A percentile compares a stretch with the other conserved stretches of the same genome.
phyloP scores from a whole-genome alignment of 30 jellyfish, hydroid and myxozoan genomes.

The Phacellophora camtschatica region DNA sequence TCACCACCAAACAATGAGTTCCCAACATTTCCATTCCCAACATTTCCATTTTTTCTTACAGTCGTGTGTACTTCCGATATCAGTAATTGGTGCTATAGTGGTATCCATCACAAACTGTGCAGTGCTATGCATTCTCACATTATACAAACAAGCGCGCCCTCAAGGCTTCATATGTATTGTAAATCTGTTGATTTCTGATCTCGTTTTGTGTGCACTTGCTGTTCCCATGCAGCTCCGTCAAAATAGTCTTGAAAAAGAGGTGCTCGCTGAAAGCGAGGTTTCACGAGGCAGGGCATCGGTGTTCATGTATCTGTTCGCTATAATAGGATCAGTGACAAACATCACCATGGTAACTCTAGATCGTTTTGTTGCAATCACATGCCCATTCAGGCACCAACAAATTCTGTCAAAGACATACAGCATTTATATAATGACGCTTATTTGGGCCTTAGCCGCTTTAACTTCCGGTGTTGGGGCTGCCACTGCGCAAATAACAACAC shows the following conservation, averaged over 20 bases:
- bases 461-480: background rate
- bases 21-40: too few species aligned
- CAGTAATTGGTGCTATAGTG: background rate
- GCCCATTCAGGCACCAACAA: constrained; percentile 25
- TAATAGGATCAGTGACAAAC: background rate
- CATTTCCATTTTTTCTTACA: too few species aligned
- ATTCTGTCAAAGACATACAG: background rate
- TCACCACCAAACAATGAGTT: too few species aligned
- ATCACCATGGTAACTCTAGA: constrained; percentile 28
- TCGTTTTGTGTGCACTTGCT: background rate
- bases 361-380: constrained; percentile 28
- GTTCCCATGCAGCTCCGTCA: constrained; percentile 1
- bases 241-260: background rate
- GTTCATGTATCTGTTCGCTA: constrained; percentile 12
- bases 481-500: background rate
- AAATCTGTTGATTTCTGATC: constrained; percentile 7
- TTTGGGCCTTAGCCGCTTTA: background rate
- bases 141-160: constrained; percentile 18
- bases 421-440: background rate
- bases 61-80: background rate
- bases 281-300: background rate
- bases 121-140: background rate
- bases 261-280: background rate
- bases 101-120: background rate
- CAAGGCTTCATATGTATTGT: constrained; percentile 14